Evolutionary conservation across 2,797 vertebrate species (phyloP), one percentile per base, ranked within the genome.

Genomic region (Ambastaia sidthimunki): DNA sequence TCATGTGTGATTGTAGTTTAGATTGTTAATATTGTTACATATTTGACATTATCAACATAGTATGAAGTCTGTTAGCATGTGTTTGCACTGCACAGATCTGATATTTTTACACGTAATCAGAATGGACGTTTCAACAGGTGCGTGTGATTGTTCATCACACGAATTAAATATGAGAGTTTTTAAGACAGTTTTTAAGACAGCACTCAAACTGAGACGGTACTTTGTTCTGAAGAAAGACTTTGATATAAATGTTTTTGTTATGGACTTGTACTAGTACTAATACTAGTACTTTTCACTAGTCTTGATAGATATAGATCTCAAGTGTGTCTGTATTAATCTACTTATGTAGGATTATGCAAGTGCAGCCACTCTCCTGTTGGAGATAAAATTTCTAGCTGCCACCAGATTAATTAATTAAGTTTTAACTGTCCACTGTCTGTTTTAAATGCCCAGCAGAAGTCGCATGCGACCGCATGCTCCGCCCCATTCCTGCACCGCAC

Each of bases 381-480:
- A 15, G 48, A 67, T 76, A 41, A 54, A 41, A 41, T 44, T 21
- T 44, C 50, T 41, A 55, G 37, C 52, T 28, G 60, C 16, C 15
- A 44, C 13, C 13, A 7, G 18, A 68, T 47, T 55, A 67, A 67
- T 67, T 18, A 67, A 67, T 55, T 3, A 16, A 55, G 48, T 1
- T 0, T 4, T 2, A 37, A 21, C 15, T 75, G 16, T 67, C 48
- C 5, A 3, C 48, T 67, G 15, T 57, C 21, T 31, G 52, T 34
- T 60, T 31, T 10, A 76, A 60, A 70, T 0, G 4, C 15, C n/a
- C 62, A 1, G 0, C 19, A 41, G 59, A 65, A 44, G 59, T 78
- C 68, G 71, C n/a, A 15, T 23, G 6, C 69, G 72, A 72, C 47
- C 68, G 52, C 54, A 16, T 69, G 37, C 48, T 69, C 63, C 34